Base-by-base conservation (phyloP, 2,888 invertebrate species). In the Pseudolycoriella hygida region DNA sequence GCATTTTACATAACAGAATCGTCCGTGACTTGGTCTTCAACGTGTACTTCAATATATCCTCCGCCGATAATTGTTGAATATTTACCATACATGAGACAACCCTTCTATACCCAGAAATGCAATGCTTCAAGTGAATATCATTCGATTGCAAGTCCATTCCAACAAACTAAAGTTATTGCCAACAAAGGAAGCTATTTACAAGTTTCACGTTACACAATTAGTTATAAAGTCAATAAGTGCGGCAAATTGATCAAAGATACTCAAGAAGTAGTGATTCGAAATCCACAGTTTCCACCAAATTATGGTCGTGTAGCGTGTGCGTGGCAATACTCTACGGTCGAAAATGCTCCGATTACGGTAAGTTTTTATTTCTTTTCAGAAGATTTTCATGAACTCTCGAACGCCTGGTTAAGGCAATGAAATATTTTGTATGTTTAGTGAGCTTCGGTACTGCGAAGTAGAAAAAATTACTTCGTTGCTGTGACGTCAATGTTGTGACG, bases 211-310 rank as follows among this genome's bases (percentile, higher is more conserved):
- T 31, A 17, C 30, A 14, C 66, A 40, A 54, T 82, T 2, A 58
- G 61, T 1, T 87, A 81, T 57, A 68, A 71, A 48, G 70, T 70
- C 47, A 69, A 76, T 53, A 59, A 69, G 2, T 88, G 88, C 56
- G 88, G 88, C 15, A 86, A 84, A 4, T 50, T 67, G 4, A 47
- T 77, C 2, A 50, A 50, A 1, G 50, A 63, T 8, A 55, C 54
- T 1, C 57, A 62, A 49, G 58, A 57, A 14, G 46, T 56, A 56
- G 46, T 54, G 57, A 44, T 59, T 56, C 50, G 59, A 59, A 45
- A 67, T 59, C 48, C 65, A 49, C 49, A 58, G 59, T 53, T 62
- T 34, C 30, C 45, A 14, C 4, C 8, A 6, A 17, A 30, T 40
- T 67, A 66, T 53, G 52, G 64, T 42, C 55, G 59, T 1, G 63